Evolutionary conservation across 2,113 vertebrate genomes (phyloP).

Genomic region (Oreochromis aureus): DNA sequence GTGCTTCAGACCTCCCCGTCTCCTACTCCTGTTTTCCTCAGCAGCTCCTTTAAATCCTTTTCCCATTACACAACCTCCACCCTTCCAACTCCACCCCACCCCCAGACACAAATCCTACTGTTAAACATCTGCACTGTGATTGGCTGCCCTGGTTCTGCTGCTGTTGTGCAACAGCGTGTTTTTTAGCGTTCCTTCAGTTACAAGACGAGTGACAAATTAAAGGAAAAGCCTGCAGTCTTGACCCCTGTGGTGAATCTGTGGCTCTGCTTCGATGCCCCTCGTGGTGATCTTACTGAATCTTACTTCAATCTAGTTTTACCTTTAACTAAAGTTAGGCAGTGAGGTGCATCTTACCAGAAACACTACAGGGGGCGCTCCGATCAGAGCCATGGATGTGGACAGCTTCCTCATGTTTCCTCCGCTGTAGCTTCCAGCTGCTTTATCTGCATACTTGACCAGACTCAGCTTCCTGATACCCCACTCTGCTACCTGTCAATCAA

Average conservation of each 20-base stretch:
- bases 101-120: background rate
- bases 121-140: constrained; percentile 1
- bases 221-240: background rate
- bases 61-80: background rate
- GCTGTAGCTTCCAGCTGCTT: constrained; percentile 89
- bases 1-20: background rate
- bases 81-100: background rate
- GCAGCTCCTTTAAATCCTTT: background rate
- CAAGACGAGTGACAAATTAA: background rate
- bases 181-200: background rate
- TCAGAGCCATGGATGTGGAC: constrained; percentile 94
- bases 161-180: background rate
- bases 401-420: constrained; percentile 95
- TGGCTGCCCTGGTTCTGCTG: background rate
- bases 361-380: constrained; percentile 91
- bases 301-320: background rate
- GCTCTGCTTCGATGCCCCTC: background rate
- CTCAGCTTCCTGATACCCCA: constrained; percentile 94
- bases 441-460: constrained; percentile 89
- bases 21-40: background rate
- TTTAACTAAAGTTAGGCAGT: background rate
- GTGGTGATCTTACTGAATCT: background rate
- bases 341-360: constrained; percentile 79
- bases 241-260: background rate
- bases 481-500: constrained; percentile 79